Evolutionary conservation across 2,888 invertebrate species (phyloP).

Genomic region (Opisthograptis luteolata): DNA sequence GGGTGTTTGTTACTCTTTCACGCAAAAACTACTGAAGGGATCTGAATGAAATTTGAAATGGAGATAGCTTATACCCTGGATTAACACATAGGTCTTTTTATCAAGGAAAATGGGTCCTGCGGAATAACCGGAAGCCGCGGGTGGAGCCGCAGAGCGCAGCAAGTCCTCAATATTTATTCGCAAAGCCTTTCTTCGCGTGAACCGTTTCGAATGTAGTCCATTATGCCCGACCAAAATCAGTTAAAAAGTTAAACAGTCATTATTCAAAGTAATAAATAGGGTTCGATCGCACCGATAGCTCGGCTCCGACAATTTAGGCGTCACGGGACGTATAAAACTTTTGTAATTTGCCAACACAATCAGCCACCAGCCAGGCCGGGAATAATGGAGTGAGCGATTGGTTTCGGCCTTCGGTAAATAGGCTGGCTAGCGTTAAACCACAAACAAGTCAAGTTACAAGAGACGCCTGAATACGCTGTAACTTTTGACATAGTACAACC

Average conservation of each 20-base stretch:
- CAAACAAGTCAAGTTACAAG: not conserved
- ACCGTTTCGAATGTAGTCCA: not conserved
- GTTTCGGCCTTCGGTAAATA: slow-evolving; percentile 3
- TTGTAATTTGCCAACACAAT: slow-evolving; percentile 62
- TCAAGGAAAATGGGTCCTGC: no score
- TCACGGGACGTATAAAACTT: slow-evolving; percentile 60
- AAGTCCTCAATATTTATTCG: not conserved
- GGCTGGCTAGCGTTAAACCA: not conserved
- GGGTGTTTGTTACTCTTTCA: no score
- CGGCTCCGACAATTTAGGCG: slow-evolving; percentile 46
- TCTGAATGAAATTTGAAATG: no score
- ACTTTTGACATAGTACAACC: no score
- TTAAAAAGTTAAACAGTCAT: slow-evolving; percentile 35
- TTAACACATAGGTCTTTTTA: no score
- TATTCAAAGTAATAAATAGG: slow-evolving; percentile 36
- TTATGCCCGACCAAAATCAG: slow-evolving; percentile 26
- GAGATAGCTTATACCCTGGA: no score
- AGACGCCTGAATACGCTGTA: not conserved
- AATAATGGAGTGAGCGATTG: slow-evolving; percentile 38
- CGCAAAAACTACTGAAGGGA: no score
- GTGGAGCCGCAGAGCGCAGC: no score
- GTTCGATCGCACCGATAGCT: slow-evolving; percentile 24
- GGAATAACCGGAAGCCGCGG: no score
- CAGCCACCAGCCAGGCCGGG: slow-evolving; percentile 34
- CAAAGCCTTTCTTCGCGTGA: not conserved